phyloP scores from a whole-genome alignment of 2,797 vertebrate genomes.

The Notolepis coatsorum region DNA sequence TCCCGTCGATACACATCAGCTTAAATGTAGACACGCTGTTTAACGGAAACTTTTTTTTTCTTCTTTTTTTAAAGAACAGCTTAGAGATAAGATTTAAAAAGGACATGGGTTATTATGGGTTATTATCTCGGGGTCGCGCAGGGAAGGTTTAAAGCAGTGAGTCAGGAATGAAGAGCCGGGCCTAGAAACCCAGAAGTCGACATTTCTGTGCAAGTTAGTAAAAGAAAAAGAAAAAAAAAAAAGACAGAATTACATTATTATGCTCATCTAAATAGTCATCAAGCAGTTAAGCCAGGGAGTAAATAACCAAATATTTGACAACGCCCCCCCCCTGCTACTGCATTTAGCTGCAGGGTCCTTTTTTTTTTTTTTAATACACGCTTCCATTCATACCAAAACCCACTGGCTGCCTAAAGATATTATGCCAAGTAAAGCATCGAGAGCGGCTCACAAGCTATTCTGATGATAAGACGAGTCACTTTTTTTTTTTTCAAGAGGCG shows the following conservation, averaged over 20 bases:
- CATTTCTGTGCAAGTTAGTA: slow-evolving; percentile 52
- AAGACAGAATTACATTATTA: slow-evolving; percentile 43
- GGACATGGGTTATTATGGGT: slow-evolving; percentile 29
- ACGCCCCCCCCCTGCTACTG: slow-evolving; percentile 50
- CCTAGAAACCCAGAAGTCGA: slow-evolving; percentile 58
- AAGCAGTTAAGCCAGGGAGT: slow-evolving; percentile 68
- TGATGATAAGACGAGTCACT: slow-evolving; percentile 66
- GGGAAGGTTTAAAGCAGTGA: slow-evolving; percentile 50
- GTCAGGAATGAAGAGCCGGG: slow-evolving; percentile 66
- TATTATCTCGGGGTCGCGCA: slow-evolving; percentile 31
- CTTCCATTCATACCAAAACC: slow-evolving; percentile 65
- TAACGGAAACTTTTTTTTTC: slow-evolving; percentile 31
- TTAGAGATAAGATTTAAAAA: slow-evolving; percentile 1
- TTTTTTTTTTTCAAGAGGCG: slow-evolving; percentile 63
- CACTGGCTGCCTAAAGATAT: slow-evolving; percentile 62
- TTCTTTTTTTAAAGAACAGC: too few relatives aligned
- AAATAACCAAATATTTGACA: slow-evolving; percentile 68
- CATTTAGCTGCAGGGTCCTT: slow-evolving; percentile 41
- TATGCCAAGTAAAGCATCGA: slow-evolving; percentile 67
- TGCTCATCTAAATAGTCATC: slow-evolving; percentile 67
- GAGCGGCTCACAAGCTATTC: slow-evolving; percentile 73
- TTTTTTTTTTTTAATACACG: slow-evolving; percentile 40
- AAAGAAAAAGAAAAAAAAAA: slow-evolving; percentile 28
- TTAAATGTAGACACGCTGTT: slow-evolving; percentile 38
- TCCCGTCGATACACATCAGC: slow-evolving; percentile 14